phyloP scores from a whole-genome alignment of 1,140 invertebrate genomes.

The Telenomus remus region DNA sequence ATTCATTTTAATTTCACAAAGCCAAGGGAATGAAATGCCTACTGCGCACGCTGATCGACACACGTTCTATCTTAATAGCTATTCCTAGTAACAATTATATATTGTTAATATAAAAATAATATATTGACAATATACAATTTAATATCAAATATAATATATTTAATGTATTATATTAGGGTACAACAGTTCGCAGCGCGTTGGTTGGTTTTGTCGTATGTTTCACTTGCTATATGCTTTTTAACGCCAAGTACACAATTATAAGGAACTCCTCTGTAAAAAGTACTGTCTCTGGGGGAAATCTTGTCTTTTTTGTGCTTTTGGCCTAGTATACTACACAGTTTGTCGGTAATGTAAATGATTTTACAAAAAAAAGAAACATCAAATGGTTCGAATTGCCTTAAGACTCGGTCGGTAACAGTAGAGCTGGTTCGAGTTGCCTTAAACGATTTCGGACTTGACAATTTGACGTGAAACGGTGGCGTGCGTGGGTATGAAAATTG shows the following conservation, averaged over 20 bases:
- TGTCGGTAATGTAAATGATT: slow-evolving; percentile 5
- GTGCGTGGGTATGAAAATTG: slow-evolving; percentile 26
- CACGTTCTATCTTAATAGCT: slow-evolving; percentile 40
- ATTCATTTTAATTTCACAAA: slow-evolving; percentile 52
- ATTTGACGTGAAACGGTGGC: slow-evolving; percentile 3
- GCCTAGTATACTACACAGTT: background rate
- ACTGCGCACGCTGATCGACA: slow-evolving; percentile 53
- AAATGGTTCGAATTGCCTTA: too few relatives aligned
- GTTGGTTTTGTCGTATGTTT: slow-evolving; percentile 41
- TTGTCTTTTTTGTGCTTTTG: slow-evolving; percentile 1
- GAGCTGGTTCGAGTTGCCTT: too few relatives aligned
- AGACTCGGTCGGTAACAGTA: too few relatives aligned
- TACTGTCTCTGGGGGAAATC: too few relatives aligned
- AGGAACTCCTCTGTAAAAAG: slow-evolving; percentile 30
- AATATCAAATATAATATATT: too few relatives aligned
- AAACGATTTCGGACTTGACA: too few relatives aligned
- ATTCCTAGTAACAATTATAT: too few relatives aligned
- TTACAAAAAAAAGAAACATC: too few relatives aligned
- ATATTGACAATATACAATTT: too few relatives aligned
- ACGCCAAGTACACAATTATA: slow-evolving; percentile 52
- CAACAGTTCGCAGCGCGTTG: slow-evolving; percentile 42
- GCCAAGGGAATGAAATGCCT: slow-evolving; percentile 56
- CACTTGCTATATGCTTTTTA: slow-evolving; percentile 55
- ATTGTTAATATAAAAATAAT: too few relatives aligned
- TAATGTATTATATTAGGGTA: too few relatives aligned